Conservation (phyloP, 2,113 vertebrate genomes). For the Perca flavescens region DNA sequence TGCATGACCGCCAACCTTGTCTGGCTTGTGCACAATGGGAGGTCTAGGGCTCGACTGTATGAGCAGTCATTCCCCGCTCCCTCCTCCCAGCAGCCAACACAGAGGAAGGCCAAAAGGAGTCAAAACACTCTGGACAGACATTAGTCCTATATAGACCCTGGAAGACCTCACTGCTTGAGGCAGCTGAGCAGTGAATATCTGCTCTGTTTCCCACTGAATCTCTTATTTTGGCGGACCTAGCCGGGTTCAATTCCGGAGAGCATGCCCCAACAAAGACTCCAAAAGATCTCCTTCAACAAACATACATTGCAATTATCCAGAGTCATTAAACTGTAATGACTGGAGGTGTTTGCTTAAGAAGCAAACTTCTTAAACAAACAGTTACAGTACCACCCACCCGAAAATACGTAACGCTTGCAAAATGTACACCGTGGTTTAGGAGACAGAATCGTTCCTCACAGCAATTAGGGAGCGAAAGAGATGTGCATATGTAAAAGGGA, state of each 20-base stretch:
- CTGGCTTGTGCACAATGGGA: conserved; percentile 77
- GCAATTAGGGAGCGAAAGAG: conserved; percentile 73
- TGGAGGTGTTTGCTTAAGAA: conserved; percentile 61
- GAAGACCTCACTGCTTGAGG: conserved; percentile 63
- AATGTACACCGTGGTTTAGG: conserved; percentile 58
- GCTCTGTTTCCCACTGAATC: conserved; percentile 53
- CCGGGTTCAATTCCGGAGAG: conserved; percentile 39
- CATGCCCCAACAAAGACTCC: conserved; percentile 61
- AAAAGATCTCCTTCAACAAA: conserved; percentile 73
- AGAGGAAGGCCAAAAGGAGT: conserved; percentile 66
- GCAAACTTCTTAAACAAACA: conserved; percentile 72
- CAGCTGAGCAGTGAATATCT: conserved; percentile 56
- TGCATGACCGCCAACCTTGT: conserved; percentile 77
- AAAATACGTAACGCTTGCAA: conserved; percentile 73
- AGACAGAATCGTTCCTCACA: conserved; percentile 71
- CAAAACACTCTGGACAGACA: conserved; percentile 70
- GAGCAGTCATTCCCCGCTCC: conserved; percentile 66
- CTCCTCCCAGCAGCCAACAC: conserved; percentile 53
- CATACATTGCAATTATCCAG: conserved; percentile 69
- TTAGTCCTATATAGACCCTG: conserved; percentile 58
- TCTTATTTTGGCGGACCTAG: conserved; percentile 35
- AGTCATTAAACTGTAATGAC: conserved; percentile 77
- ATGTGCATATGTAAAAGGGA: conserved; percentile 69
- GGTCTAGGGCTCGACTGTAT: conserved; percentile 68
- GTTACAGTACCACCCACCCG: conserved; percentile 65